Evolutionary conservation across 2,113 vertebrate genomes (phyloP).

Genomic region (Actenoides hombroni): DNA sequence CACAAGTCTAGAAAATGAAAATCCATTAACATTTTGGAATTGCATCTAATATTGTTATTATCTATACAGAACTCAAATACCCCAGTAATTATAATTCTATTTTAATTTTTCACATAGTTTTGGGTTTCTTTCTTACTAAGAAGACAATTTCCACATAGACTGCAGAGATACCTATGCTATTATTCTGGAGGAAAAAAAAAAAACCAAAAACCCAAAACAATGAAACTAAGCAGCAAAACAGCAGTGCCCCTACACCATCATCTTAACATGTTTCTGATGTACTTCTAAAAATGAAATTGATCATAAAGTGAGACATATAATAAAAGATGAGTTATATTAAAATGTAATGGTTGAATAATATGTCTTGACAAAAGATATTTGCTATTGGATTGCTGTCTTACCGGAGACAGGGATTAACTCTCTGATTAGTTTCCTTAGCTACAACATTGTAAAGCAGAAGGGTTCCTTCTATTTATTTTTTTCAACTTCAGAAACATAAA

Average conservation of each 20-base stretch:
- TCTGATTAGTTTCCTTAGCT: background rate
- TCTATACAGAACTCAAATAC: background rate
- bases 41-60: background rate
- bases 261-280: background rate
- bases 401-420: background rate
- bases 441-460: background rate
- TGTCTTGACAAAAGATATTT: background rate
- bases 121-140: background rate
- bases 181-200: background rate
- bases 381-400: background rate
- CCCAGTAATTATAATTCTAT: background rate
- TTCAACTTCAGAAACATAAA: background rate
- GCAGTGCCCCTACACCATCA: background rate
- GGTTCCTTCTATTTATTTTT: background rate
- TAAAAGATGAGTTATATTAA: background rate
- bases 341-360: background rate
- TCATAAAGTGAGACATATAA: background rate
- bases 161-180: background rate
- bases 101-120: background rate
- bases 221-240: background rate
- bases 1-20: background rate
- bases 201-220: background rate
- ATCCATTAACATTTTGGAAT: background rate
- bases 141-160: background rate
- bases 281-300: background rate